phyloP scores from a whole-genome alignment of 2,113 vertebrate genomes.

The Cinclus cinclus region DNA sequence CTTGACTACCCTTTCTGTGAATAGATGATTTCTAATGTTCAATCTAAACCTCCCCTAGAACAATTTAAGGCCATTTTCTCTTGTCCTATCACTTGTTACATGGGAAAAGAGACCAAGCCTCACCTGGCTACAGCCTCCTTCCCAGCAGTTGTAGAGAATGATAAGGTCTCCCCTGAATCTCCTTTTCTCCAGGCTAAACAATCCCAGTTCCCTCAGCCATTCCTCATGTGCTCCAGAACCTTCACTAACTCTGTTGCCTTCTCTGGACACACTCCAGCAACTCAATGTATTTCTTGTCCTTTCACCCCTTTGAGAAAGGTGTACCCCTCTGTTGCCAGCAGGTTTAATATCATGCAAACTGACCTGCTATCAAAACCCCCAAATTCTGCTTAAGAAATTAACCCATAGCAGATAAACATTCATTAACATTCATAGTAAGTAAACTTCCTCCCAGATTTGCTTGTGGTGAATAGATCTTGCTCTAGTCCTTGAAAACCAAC shows the following conservation, averaged over 20 bases:
- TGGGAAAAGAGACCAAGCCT: background rate
- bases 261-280: background rate
- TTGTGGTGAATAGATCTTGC: slow-evolving; percentile 38
- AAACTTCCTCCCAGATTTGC: slow-evolving; percentile 5
- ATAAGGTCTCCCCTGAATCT: background rate
- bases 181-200: background rate
- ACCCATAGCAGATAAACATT: background rate
- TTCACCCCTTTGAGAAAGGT: background rate
- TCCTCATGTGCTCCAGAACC: background rate
- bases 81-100: background rate
- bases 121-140: background rate
- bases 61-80: background rate
- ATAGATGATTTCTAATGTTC: background rate
- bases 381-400: slow-evolving; percentile 18
- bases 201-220: background rate
- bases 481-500: slow-evolving; percentile 14
- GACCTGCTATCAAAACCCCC: background rate
- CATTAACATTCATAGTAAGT: slow-evolving; percentile 32
- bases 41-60: background rate
- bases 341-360: background rate
- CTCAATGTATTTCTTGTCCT: background rate
- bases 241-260: background rate
- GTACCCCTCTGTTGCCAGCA: background rate
- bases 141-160: background rate
- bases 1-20: background rate